Percentiles rank a stretch among this genome's conserved stretches.
Evolutionary conservation across 2,888 invertebrate species (phyloP).

Genomic region (Dinocampus coccinellae): DNA sequence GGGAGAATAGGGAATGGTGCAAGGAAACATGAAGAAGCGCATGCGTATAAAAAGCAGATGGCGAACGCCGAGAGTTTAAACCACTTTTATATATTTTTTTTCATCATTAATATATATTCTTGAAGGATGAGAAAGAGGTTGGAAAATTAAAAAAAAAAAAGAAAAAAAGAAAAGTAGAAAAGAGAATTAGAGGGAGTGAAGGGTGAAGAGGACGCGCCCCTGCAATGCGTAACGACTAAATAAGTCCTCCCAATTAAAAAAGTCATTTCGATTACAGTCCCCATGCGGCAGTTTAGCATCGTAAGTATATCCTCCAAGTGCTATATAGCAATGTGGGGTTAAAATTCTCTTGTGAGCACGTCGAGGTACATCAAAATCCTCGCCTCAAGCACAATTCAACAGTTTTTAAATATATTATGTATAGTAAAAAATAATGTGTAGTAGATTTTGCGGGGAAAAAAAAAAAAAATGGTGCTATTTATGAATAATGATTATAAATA

Average conservation of each 20-base stretch:
- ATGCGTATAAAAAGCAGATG: slow-evolving; percentile 49
- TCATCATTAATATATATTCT: not conserved
- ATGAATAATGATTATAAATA: not conserved
- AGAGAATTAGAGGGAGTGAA: slow-evolving; percentile 21
- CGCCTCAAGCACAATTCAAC: slow-evolving; percentile 43
- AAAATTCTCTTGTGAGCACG: slow-evolving; percentile 30
- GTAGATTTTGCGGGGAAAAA: no score
- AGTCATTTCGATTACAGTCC: slow-evolving; percentile 68
- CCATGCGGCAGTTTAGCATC: slow-evolving; percentile 58
- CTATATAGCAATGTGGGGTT: slow-evolving; percentile 42
- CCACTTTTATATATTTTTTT: slow-evolving; percentile 14
- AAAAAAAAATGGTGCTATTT: not conserved
- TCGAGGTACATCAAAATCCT: slow-evolving; percentile 47
- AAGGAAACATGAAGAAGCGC: not conserved
- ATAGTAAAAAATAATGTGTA: not conserved
- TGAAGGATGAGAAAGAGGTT: not conserved
- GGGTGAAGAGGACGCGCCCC: slow-evolving; percentile 31
- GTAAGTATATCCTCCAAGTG: slow-evolving; percentile 50
- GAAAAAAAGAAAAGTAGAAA: not conserved
- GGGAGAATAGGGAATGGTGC: no score
- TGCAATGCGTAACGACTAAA: slow-evolving; percentile 61
- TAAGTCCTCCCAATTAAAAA: slow-evolving; percentile 68
- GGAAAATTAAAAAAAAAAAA: not conserved
- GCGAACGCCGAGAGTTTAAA: slow-evolving; percentile 40
- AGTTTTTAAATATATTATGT: not conserved